Conservation (phyloP, 92 coral and sea anemone species). For the Scolanthus callimorphus region DNA sequence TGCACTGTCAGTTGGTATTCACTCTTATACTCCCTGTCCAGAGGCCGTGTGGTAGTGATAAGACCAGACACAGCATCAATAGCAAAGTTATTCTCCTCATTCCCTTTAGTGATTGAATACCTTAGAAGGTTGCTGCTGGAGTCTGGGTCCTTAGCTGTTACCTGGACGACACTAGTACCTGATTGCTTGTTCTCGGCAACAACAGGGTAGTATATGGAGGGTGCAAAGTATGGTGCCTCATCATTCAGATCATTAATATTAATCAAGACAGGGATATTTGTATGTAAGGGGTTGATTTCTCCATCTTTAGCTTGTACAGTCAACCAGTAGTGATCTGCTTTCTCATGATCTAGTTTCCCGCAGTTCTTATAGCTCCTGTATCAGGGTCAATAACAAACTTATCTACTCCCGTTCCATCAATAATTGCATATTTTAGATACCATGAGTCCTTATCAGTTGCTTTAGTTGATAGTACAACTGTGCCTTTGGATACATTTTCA, state of each 20-base stretch:
- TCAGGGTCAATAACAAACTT: conserved; percentile 71
- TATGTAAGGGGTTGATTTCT: conserved; percentile 63
- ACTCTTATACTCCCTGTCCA: conserved; percentile 60
- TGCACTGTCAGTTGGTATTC: conserved; percentile 48
- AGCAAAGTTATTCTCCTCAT: conserved; percentile 59
- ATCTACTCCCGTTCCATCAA: conserved; percentile 97
- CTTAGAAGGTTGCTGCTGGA: conserved; percentile 65
- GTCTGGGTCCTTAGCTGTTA: conserved; percentile 74
- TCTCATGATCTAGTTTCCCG: conserved; percentile 63
- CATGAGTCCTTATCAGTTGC: conserved; percentile 61
- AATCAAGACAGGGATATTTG: conserved; percentile 81
- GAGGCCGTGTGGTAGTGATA: conserved; percentile 52
- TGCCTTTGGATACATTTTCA: conserved; percentile 66
- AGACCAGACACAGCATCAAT: conserved; percentile 71
- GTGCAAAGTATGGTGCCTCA: conserved; percentile 79
- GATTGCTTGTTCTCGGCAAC: conserved; percentile 59
- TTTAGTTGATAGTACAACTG: conserved; percentile 35
- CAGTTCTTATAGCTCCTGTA: conserved; percentile 65
- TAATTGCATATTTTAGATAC: conserved; percentile 70
- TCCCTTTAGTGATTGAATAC: conserved; percentile 69
- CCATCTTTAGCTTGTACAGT: conserved; percentile 82
- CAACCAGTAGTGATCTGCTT: conserved; percentile 87
- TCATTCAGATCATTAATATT: conserved; percentile 65
- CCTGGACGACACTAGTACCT: conserved; percentile 68
- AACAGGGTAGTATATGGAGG: conserved; percentile 82